Evolutionary conservation across 2,113 vertebrate species (phyloP), one percentile per base, ranked within the genome.

Genomic region (Ciconia boyciana): DNA sequence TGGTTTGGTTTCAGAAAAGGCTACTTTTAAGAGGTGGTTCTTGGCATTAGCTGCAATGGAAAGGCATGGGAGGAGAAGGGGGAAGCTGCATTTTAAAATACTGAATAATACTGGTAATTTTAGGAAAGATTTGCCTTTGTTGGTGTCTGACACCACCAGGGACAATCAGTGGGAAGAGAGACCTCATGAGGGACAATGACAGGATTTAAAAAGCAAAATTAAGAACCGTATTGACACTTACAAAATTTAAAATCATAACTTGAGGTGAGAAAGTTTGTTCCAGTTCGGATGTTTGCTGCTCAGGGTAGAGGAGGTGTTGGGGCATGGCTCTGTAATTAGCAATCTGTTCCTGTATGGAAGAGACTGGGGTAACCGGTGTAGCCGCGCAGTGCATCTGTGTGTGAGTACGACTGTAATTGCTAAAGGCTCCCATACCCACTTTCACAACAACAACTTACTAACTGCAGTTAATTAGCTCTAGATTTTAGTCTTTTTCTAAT

Each of bases 261-360:
- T 83, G 96, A 94, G 92, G 86, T 95, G 90, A 96, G 88, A 90
- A 93, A 83, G 72, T 93, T 96, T 94, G 87, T 88, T 97, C 71
- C 34, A 76, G 87, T 93, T 96, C 0, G 55, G 55, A 78, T 94
- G 88, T 94, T 96, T 93, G 85, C 75, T 95, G 79, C 54, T 87
- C 51, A 82, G 86, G 68, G 62, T 88, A 93, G 66, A 89, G 71
- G 77, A 94, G 81, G 85, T 95, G 87, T 80, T 91, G 76, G 94
- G 91, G 83, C 83, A 86, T 1, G 2, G 76, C 72, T 95, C 85
- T 91, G 76, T 87, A 96, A 94, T 93, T 91, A 89, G 39, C 89
- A 82, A 84, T 95, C 86, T 93, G 87, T 93, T 96, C 79, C 62
- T 80, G 15, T 51, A 19, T 51, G 60, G 90, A 89, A 64, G 80